These are phyloP conservation scores for Chionodraco myersi DNA, from an alignment of 2,113 vertebrate genomes.

Conservation along the genomic window DNA sequence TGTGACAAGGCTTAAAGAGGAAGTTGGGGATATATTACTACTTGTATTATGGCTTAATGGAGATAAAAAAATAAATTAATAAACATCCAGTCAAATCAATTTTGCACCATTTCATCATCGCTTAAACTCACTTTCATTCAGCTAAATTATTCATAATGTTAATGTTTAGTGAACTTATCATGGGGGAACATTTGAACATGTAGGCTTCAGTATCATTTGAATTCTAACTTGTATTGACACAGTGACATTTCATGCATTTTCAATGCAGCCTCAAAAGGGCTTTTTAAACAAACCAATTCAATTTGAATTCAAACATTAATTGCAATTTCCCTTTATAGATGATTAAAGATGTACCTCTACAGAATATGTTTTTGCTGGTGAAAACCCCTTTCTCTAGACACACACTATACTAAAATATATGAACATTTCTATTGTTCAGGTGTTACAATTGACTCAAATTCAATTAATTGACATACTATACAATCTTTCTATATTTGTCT, in stretches of 20 bases:
- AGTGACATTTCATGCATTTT: not conserved
- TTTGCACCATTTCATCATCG: slow-evolving; percentile 13
- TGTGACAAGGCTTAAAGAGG: slow-evolving; percentile 32
- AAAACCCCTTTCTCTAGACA: not conserved
- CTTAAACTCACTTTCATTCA: slow-evolving; percentile 3
- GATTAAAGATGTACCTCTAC: not conserved
- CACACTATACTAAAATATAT: no score
- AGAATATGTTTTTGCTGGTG: not conserved
- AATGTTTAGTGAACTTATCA: not conserved
- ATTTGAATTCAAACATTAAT: not conserved
- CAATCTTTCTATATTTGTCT: no score
- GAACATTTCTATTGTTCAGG: no score
- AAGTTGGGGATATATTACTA: slow-evolving; percentile 17
- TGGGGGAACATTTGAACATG: not conserved
- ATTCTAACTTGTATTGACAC: not conserved
- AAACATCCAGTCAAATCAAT: slow-evolving; percentile 30
- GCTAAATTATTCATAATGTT: slow-evolving; percentile 3
- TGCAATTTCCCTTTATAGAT: not conserved
- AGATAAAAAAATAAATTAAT: slow-evolving; percentile 23
- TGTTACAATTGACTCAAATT: no score
- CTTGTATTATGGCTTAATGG: not conserved
- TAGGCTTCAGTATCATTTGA: not conserved
- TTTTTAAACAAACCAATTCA: not conserved
- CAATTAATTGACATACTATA: no score
- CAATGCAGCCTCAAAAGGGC: not conserved